These are phyloP conservation scores for Tenualosa thibaudeaui DNA, from an alignment of 2,797 vertebrate species.

Conservation along the genomic window DNA sequence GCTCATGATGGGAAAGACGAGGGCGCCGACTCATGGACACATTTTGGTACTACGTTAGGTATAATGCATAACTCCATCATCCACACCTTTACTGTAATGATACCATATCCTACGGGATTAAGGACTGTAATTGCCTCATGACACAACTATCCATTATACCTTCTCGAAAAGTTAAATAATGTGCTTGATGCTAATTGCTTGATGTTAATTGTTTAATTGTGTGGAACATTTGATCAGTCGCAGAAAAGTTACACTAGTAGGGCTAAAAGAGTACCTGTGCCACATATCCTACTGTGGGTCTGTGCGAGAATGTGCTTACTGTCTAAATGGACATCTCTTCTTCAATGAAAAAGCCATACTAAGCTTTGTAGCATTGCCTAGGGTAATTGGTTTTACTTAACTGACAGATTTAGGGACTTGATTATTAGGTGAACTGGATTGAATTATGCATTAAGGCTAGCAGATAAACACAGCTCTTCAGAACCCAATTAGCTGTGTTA, in stretches of 20 bases:
- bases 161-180: neutral
- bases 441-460: neutral
- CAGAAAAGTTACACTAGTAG: neutral
- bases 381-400: conserved; percentile 5
- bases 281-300: neutral
- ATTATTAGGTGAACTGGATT: conserved; percentile 21
- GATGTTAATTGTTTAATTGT: neutral
- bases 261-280: neutral
- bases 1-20: conserved; percentile 62
- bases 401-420: conserved; percentile 6
- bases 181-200: neutral
- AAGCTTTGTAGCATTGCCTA: neutral
- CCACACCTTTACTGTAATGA: neutral
- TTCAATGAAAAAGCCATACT: neutral
- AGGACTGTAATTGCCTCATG: neutral
- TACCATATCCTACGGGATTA: neutral
- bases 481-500: conserved; percentile 1
- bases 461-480: conserved; percentile 12
- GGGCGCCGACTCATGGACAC: conserved; percentile 64
- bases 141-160: neutral
- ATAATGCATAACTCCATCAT: neutral
- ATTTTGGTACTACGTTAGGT: conserved; percentile 36
- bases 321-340: neutral
- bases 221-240: neutral
- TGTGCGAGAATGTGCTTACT: neutral